These are phyloP conservation scores for Drosophila barbarae DNA, from an alignment of 2,888 invertebrate genomes.

Conservation along the genomic window DNA sequence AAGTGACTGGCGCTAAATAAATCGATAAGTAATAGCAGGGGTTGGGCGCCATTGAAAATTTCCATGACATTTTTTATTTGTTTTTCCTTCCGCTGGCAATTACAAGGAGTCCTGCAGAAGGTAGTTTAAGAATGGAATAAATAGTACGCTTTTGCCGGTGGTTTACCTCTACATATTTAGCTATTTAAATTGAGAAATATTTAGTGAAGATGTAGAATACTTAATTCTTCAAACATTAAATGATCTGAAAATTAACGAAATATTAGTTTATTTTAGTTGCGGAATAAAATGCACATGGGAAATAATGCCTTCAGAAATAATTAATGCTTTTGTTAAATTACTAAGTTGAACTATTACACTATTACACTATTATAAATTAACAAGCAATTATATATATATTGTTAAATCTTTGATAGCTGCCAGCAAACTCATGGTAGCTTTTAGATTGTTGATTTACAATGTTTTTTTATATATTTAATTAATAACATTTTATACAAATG, in stretches of 20 bases:
- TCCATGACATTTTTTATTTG: slow-evolving; percentile 35
- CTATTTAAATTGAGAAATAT: neutral
- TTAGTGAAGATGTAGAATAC: neutral
- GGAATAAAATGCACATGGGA: too few species aligned
- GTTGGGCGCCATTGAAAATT: slow-evolving; percentile 30
- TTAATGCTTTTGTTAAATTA: too few species aligned
- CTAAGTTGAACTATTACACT: too few species aligned
- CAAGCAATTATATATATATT: too few species aligned
- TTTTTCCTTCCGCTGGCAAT: neutral
- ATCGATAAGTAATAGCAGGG: slow-evolving; percentile 21
- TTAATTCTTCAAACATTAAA: too few species aligned
- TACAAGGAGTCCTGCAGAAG: neutral
- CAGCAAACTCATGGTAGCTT: too few species aligned
- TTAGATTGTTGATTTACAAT: too few species aligned
- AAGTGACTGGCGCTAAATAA: slow-evolving; percentile 14
- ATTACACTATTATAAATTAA: too few species aligned
- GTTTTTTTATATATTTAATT: too few species aligned
- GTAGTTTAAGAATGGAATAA: neutral
- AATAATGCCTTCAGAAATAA: too few species aligned
- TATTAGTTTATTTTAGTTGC: neutral
- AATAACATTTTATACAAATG: neutral
- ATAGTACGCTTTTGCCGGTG: neutral
- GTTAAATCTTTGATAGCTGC: too few species aligned
- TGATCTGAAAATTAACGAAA: neutral
- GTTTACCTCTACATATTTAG: neutral